Evolutionary conservation across 2,797 vertebrate genomes (phyloP).

Genomic region (Hybognathus amarus): DNA sequence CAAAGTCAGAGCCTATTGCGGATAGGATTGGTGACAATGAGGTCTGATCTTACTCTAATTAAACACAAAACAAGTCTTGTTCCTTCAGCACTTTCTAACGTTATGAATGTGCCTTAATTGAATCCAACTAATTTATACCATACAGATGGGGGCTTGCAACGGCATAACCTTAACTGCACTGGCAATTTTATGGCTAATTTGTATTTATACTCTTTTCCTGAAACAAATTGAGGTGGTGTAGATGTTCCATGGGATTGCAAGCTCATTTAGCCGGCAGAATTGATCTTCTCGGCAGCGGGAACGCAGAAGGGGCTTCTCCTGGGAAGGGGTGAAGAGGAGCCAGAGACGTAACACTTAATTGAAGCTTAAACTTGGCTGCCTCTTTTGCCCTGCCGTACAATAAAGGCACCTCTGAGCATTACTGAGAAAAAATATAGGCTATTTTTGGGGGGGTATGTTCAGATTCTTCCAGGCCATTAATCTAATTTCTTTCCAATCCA

Average conservation of each 20-base stretch:
- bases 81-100: conserved; percentile 48
- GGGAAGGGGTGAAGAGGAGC: conserved; percentile 33
- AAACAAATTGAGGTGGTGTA: conserved; percentile 49
- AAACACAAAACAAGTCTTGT: not conserved
- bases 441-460: conserved; percentile 49
- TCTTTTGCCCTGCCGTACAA: conserved; percentile 26
- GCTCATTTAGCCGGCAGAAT: conserved; percentile 51
- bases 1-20: conserved; percentile 16
- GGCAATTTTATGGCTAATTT: conserved; percentile 59
- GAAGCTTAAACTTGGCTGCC: conserved; percentile 49
- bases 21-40: conserved; percentile 13
- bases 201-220: conserved; percentile 48
- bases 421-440: conserved; percentile 18
- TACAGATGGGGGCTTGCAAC: conserved; percentile 52
- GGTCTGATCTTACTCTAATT: conserved; percentile 21
- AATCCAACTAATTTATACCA: conserved; percentile 55
- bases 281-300: conserved; percentile 42
- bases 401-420: conserved; percentile 39
- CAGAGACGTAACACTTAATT: conserved; percentile 47
- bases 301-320: not conserved
- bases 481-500: conserved; percentile 59
- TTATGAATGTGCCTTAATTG: conserved; percentile 43
- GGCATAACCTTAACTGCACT: conserved; percentile 27
- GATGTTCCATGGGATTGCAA: conserved; percentile 40
- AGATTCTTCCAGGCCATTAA: conserved; percentile 59